Percentiles rank a stretch among this genome's conserved stretches.
Conservation (phyloP, 1,140 invertebrate genomes). For the Oryctes rhinoceros region DNA sequence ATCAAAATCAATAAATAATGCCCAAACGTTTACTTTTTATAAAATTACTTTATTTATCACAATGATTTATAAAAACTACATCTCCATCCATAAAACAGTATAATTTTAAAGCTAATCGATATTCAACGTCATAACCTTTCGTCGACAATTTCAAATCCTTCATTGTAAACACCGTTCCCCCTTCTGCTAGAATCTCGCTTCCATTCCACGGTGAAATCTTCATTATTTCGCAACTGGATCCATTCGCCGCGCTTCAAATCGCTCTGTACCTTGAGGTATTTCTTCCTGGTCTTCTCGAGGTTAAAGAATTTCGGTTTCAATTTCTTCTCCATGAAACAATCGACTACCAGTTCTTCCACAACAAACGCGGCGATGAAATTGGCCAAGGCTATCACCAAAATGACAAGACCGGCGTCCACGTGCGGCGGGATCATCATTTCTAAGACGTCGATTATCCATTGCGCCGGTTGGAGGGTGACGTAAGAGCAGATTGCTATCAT, state of each 20-base stretch:
- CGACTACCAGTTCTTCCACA: conserved; percentile 70
- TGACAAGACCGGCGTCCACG: conserved; percentile 68
- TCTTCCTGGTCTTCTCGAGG: conserved; percentile 59
- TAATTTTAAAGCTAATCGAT: not conserved
- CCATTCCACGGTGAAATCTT: not conserved
- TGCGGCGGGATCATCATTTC: conserved; percentile 74
- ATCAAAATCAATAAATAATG: no score
- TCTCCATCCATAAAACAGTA: not conserved
- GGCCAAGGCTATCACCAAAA: conserved; percentile 67
- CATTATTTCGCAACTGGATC: not conserved
- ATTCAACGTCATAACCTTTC: not conserved
- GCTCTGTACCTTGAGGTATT: not conserved
- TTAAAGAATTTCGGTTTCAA: conserved; percentile 65
- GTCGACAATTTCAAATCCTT: conserved; percentile 24
- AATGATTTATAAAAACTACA: conserved; percentile 16
- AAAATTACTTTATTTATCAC: conserved; percentile 21
- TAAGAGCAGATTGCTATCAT: conserved; percentile 73
- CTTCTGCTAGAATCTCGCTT: not conserved
- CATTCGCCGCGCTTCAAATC: not conserved
- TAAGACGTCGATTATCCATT: conserved; percentile 69
- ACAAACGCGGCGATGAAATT: conserved; percentile 71
- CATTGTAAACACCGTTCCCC: not conserved
- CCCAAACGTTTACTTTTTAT: no score
- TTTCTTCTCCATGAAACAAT: conserved; percentile 68
- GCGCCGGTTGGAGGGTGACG: conserved; percentile 73